A percentile compares a stretch with the other conserved stretches of the same genome.
Evolutionary conservation across 2,797 vertebrate genomes (phyloP).

Genomic region (Sciurus carolinensis): DNA sequence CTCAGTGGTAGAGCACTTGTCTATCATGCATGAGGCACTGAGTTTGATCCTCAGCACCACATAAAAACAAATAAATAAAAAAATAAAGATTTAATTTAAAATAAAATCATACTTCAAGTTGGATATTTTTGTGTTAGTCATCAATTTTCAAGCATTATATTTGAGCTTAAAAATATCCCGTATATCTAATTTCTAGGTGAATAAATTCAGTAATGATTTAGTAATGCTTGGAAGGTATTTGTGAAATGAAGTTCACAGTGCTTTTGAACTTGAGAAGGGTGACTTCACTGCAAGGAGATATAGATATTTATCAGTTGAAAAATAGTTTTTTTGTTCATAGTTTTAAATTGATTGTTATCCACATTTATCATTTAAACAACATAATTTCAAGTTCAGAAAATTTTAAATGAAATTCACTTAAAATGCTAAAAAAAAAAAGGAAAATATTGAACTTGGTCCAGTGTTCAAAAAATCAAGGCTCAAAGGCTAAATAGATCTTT

Average conservation of each 20-base stretch:
- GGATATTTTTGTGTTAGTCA: not conserved
- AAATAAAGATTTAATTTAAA: too few species aligned
- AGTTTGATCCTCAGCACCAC: too few species aligned
- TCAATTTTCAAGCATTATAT: not conserved
- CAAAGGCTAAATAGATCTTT: not conserved
- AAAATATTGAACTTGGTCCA: not conserved
- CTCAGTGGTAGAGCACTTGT: too few species aligned
- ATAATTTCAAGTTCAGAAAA: not conserved
- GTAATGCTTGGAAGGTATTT: not conserved
- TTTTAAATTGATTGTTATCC: not conserved
- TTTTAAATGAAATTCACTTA: slow-evolving; percentile 10
- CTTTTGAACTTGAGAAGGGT: not conserved
- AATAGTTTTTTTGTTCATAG: not conserved
- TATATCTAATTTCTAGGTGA: not conserved
- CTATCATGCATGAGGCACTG: too few species aligned
- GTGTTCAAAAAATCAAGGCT: not conserved
- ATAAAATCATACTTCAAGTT: not conserved
- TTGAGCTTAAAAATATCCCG: not conserved
- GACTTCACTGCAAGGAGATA: not conserved
- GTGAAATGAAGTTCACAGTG: not conserved
- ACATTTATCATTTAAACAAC: not conserved
- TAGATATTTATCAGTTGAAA: not conserved
- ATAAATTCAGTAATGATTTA: not conserved
- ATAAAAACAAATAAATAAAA: too few species aligned
- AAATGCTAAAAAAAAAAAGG: not conserved